Evolutionary conservation across 2,113 vertebrate genomes (phyloP), one percentile per base, ranked within the genome.

Genomic region (Oceanodroma tethys): DNA sequence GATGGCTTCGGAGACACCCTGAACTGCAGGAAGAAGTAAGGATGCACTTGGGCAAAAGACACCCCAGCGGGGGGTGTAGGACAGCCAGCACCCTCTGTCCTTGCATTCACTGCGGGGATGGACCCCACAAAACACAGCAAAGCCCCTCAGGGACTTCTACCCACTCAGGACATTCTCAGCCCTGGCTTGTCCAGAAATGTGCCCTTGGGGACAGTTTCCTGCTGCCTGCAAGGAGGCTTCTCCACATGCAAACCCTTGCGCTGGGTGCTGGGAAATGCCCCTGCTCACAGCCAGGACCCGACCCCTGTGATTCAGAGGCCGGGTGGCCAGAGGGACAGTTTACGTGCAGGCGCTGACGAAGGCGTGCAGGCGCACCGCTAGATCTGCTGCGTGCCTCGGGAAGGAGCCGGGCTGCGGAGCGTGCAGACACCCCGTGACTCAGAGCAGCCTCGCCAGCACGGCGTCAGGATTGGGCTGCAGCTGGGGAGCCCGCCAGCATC

Each of bases 291-390:
- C 22, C 42, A 15, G 59, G 75, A 48, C 29, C 56, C 3, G 18
- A 13, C 58, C 58, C 40, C 92, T 11, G 52, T 95, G 96, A 95
- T 32, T 91, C 97, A 97, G 79, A 70, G 89, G 63, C 34, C 6
- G 38, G 48, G 55, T 76, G 86, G 62, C 90, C 18, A 16, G 9
- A 13, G 72, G 80, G 82, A 58, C 85, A 53, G 76, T 47, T 68
- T n/a, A 29, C 81, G 55, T 88, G 86, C 50, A 29, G 60, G n/a
- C 36, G 1, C 53, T 1, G 68, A 27, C 7, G 73, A 38, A 59
- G 58, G 45, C 68, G 6, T 32, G 68, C 47, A 34, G 62, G 71
- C 27, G 0, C 55, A 34, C 7, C 7, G 7, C 71, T 27, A 13
- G 18, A 55, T 13, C 15, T 1, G 62, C 59, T 45, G 43, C 23